Evolutionary conservation across 2,888 invertebrate genomes (phyloP).

Genomic region (Mamestra brassicae): DNA sequence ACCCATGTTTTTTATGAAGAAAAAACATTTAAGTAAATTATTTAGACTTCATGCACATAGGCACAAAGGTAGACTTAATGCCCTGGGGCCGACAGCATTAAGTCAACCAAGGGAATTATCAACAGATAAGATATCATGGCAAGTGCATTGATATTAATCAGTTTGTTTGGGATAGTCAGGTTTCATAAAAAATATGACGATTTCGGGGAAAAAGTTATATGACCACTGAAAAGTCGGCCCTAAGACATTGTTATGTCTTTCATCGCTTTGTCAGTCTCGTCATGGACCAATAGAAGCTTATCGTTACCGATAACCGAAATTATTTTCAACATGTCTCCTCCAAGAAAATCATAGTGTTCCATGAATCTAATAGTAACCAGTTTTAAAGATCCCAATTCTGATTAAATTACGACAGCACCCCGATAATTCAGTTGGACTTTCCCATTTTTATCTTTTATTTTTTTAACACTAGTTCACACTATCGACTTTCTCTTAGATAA

Average conservation of each 20-base stretch:
- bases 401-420: slow-evolving; percentile 25
- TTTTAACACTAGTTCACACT: slow-evolving; percentile 27
- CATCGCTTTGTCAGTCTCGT: not conserved
- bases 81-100: no score
- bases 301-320: not conserved
- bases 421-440: slow-evolving; percentile 29
- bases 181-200: no score
- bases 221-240: no score
- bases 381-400: slow-evolving; percentile 38
- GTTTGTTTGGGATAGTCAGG: no score
- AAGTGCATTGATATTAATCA: no score
- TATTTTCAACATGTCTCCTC: not conserved
- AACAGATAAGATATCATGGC: no score
- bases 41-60: no score
- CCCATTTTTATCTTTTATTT: slow-evolving; percentile 25
- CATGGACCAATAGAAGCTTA: not conserved
- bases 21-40: no score
- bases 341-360: slow-evolving; percentile 14
- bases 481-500: slow-evolving; percentile 58
- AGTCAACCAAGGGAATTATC: no score
- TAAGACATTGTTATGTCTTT: not conserved
- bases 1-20: no score
- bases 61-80: no score
- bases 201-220: no score
- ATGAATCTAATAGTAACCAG: slow-evolving; percentile 9